These are phyloP conservation scores for Periophthalmodon schlosseri DNA, from an alignment of 2,113 vertebrate species.

Conservation along the genomic window DNA sequence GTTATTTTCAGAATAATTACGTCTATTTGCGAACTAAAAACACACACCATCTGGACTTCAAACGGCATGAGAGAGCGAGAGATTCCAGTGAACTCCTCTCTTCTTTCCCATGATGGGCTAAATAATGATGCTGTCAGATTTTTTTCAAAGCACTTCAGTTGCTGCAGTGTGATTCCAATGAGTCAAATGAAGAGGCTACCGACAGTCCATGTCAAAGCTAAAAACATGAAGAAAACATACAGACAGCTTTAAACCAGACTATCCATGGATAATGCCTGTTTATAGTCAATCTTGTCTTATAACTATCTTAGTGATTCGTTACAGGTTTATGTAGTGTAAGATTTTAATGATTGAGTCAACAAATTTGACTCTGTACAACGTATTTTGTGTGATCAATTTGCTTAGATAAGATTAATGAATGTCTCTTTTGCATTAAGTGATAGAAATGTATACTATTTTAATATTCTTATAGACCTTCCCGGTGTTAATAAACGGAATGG, in stretches of 20 bases:
- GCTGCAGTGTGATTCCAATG: slow-evolving; percentile 59
- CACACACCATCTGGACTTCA: slow-evolving; percentile 67
- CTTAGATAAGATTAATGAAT: no score
- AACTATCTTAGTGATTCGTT: background rate
- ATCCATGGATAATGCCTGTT: slow-evolving; percentile 13
- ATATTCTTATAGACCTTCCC: no score
- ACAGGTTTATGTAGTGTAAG: background rate
- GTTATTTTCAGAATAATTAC: slow-evolving; percentile 53
- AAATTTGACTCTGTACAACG: no score
- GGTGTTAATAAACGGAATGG: no score
- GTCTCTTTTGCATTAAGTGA: no score
- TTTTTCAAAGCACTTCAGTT: slow-evolving; percentile 81
- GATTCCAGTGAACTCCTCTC: slow-evolving; percentile 60
- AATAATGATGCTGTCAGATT: slow-evolving; percentile 77
- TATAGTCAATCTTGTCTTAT: background rate
- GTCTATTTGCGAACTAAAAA: slow-evolving; percentile 42
- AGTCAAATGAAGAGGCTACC: slow-evolving; percentile 60
- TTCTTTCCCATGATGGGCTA: slow-evolving; percentile 75
- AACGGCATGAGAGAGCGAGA: slow-evolving; percentile 61
- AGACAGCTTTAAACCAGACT: slow-evolving; percentile 12
- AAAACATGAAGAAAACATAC: slow-evolving; percentile 35
- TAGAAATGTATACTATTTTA: no score
- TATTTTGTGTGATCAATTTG: no score
- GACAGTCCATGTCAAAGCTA: slow-evolving; percentile 53
- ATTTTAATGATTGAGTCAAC: background rate